Evolutionary conservation across 2,113 vertebrate species (phyloP).

Genomic region (Riparia riparia): DNA sequence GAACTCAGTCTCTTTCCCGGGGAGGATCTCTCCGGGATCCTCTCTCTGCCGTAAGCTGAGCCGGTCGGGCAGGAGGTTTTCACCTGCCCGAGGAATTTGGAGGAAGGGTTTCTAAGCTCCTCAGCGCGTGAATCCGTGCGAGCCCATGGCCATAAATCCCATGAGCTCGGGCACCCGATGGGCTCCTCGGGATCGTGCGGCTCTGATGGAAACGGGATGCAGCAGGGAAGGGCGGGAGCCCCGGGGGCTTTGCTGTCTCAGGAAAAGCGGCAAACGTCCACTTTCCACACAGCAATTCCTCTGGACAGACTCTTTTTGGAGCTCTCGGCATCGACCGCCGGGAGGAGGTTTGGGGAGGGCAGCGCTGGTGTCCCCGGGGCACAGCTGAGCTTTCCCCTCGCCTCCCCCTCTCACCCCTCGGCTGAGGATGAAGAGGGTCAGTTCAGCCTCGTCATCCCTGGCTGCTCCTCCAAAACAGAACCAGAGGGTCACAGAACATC

Average conservation of each 20-base stretch:
- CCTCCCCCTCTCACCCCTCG: background rate
- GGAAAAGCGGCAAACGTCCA: background rate
- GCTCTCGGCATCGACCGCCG: accelerated
- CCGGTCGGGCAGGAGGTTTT: conserved; percentile 8
- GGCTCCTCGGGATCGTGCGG: background rate
- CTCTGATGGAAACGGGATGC: background rate
- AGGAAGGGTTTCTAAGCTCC: conserved; percentile 12
- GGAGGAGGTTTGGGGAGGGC: background rate
- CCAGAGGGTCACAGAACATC: background rate
- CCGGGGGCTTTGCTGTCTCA: background rate
- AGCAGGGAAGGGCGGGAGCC: background rate
- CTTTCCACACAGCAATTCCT: background rate
- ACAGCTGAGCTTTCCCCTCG: background rate
- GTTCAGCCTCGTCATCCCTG: background rate
- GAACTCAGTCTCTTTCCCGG: too few species aligned
- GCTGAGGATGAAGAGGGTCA: background rate
- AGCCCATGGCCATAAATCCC: conserved; percentile 44
- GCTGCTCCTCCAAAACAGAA: background rate
- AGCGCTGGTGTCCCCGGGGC: accelerated
- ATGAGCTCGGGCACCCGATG: background rate
- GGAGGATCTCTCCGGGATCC: background rate
- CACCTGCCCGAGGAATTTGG: background rate
- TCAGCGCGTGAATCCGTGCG: background rate
- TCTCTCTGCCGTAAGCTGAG: background rate
- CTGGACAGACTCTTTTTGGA: background rate